Percentiles rank a stretch among this genome's conserved stretches.
These are phyloP conservation scores for Atrichornis clamosus DNA, from an alignment of 2,113 vertebrate genomes.

Conservation along the genomic window DNA sequence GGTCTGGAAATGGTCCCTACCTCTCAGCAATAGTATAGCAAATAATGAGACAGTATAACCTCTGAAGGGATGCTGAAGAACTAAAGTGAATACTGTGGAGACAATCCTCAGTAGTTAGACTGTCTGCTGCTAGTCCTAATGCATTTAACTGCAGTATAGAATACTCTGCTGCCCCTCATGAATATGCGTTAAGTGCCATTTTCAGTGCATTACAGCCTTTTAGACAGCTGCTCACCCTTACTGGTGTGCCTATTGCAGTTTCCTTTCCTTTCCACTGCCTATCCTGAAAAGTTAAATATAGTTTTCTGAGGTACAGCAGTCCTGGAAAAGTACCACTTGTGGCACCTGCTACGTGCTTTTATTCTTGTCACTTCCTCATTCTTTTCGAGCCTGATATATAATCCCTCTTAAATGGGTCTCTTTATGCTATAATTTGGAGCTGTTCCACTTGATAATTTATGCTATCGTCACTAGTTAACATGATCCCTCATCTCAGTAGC, in stretches of 20 bases:
- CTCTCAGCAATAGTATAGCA: neutral
- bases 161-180: neutral
- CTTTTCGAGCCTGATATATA: neutral
- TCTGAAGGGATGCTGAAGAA: neutral
- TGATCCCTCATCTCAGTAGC: slow-evolving; percentile 15
- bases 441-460: slow-evolving; percentile 10
- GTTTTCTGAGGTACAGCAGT: neutral
- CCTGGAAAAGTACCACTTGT: neutral
- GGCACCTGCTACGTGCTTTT: neutral
- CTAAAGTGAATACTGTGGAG: neutral
- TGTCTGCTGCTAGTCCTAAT: neutral
- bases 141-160: neutral
- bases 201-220: neutral
- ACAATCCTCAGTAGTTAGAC: neutral
- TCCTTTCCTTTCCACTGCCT: neutral
- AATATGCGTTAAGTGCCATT: neutral
- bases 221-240: neutral
- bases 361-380: neutral
- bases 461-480: neutral
- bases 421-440: neutral
- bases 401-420: neutral
- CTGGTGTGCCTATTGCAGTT: neutral
- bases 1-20: neutral
- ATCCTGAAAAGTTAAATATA: neutral
- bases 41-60: neutral